These are phyloP conservation scores for Carassius carassius DNA, from an alignment of 2,113 vertebrate genomes.

Conservation along the genomic window DNA sequence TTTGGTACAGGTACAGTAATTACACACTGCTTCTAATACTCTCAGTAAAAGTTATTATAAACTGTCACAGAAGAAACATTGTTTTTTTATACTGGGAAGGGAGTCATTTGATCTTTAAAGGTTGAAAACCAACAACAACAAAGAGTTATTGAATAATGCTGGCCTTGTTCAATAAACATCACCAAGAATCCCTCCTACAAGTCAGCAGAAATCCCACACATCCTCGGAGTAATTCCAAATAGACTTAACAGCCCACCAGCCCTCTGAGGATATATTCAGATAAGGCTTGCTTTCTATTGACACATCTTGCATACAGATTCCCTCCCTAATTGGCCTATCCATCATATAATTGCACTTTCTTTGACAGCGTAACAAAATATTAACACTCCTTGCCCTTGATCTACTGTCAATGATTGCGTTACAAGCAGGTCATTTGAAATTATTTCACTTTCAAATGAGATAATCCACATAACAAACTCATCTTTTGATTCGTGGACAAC, in stretches of 20 bases:
- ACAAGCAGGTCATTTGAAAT: not conserved
- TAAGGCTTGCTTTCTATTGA: not conserved
- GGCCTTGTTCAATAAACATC: constrained; percentile 41
- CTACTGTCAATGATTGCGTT: not conserved
- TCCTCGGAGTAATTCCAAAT: constrained; percentile 16
- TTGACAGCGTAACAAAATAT: not conserved
- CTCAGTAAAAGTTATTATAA: not conserved
- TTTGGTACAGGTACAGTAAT: too few species aligned
- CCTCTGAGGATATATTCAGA: constrained; percentile 3
- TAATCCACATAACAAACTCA: not conserved
- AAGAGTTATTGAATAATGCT: constrained; percentile 17
- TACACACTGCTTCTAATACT: not conserved
- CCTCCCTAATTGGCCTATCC: not conserved
- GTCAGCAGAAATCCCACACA: constrained; percentile 44
- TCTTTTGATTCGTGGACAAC: not conserved
- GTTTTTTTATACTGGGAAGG: not conserved
- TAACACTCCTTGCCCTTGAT: not conserved
- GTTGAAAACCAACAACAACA: not conserved
- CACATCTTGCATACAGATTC: not conserved
- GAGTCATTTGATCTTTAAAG: not conserved
- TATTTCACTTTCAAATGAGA: not conserved
- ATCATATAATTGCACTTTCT: constrained; percentile 1
- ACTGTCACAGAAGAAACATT: not conserved
- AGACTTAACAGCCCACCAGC: constrained; percentile 19
- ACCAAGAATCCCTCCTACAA: constrained; percentile 24